These are phyloP conservation scores for Dorcus hopei DNA, from an alignment of 2,888 invertebrate species.

Conservation along the genomic window DNA sequence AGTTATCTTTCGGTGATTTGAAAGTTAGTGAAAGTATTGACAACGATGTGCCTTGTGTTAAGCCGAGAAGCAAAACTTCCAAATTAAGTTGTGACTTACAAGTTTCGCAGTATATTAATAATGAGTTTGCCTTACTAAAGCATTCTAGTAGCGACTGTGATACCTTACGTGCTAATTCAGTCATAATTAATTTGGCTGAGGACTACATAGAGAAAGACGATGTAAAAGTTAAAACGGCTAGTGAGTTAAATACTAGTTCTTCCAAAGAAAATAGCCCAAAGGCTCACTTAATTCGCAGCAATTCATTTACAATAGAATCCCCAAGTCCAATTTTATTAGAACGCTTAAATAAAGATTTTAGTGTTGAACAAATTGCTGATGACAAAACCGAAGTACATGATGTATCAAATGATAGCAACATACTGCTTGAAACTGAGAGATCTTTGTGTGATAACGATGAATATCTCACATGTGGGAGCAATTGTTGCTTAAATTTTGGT, in stretches of 20 bases:
- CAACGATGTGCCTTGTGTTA: constrained; percentile 22
- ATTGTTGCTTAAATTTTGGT: too few relatives aligned
- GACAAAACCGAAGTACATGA: too few relatives aligned
- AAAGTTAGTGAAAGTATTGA: background rate
- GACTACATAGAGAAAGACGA: too few relatives aligned
- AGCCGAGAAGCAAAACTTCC: constrained; percentile 11
- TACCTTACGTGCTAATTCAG: background rate
- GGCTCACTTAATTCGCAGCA: constrained; percentile 62
- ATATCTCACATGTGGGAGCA: too few relatives aligned
- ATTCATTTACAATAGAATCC: constrained; percentile 73
- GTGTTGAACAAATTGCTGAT: background rate
- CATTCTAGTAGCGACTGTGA: background rate
- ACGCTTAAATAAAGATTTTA: constrained; percentile 50
- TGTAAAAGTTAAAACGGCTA: too few relatives aligned
- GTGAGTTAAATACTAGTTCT: background rate
- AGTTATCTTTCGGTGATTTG: constrained; percentile 20
- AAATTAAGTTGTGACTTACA: constrained; percentile 35
- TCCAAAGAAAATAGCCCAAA: constrained; percentile 30
- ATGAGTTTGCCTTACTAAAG: constrained; percentile 16
- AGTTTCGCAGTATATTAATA: constrained; percentile 22
- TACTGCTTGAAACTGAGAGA: too few relatives aligned
- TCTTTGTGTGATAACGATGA: too few relatives aligned
- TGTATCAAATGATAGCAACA: too few relatives aligned
- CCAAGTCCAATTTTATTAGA: constrained; percentile 74
- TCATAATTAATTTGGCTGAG: background rate